Conservation (phyloP, 2,113 vertebrate species). For the Apeltes quadracus region DNA sequence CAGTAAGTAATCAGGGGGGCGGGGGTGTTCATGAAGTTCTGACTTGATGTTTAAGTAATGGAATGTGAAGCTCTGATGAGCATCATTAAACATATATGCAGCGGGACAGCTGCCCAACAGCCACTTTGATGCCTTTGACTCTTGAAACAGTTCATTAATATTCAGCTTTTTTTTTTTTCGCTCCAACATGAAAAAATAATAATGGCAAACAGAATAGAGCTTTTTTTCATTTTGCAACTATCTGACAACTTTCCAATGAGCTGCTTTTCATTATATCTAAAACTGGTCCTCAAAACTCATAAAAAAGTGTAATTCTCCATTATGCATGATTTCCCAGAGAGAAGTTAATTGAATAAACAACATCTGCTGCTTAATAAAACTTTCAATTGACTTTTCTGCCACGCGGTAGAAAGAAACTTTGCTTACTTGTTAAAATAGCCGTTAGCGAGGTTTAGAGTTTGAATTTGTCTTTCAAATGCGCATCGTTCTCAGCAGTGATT, state of each 20-base stretch:
- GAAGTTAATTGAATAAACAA: slow-evolving; percentile 34
- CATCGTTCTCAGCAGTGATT: slow-evolving; percentile 29
- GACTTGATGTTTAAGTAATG: slow-evolving; percentile 74
- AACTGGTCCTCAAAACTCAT: slow-evolving; percentile 21
- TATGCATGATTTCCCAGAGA: slow-evolving; percentile 45
- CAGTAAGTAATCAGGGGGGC: slow-evolving; percentile 54
- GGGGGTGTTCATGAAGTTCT: slow-evolving; percentile 43
- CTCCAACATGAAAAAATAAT: slow-evolving; percentile 36
- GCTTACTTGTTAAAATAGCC: slow-evolving; percentile 28
- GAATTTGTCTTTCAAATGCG: slow-evolving; percentile 45
- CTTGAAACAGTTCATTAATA: slow-evolving; percentile 61
- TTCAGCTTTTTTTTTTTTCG: slow-evolving; percentile 3
- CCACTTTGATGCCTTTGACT: slow-evolving; percentile 65
- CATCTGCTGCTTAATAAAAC: slow-evolving; percentile 33
- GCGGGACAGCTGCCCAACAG: slow-evolving; percentile 56
- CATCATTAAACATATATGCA: slow-evolving; percentile 77
- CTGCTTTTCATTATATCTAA: slow-evolving; percentile 20
- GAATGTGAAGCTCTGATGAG: slow-evolving; percentile 58
- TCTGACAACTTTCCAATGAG: slow-evolving; percentile 39
- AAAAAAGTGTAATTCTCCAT: slow-evolving; percentile 34
- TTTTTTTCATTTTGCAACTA: slow-evolving; percentile 26
- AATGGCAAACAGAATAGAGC: slow-evolving; percentile 36
- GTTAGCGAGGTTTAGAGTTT: slow-evolving; percentile 17
- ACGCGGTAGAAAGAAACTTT: slow-evolving; percentile 34
- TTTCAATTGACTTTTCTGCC: slow-evolving; percentile 36